A percentile compares a stretch with the other conserved stretches of the same genome.
These are phyloP conservation scores for Pristionchus japonicus DNA, from an alignment of 2,888 invertebrate species.

Conservation along the genomic window DNA sequence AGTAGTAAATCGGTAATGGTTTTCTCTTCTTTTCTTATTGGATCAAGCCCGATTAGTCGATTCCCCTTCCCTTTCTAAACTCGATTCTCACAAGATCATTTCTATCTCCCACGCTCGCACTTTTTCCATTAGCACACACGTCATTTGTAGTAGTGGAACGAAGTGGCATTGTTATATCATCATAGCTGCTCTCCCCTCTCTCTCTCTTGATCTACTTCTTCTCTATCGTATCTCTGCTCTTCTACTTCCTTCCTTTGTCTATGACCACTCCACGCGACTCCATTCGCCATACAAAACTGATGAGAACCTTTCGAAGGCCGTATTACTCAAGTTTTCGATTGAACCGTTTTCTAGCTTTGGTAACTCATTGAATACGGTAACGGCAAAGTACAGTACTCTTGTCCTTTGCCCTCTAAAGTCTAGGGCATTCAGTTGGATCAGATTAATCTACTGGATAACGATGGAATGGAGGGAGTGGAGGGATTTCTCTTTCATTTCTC, in stretches of 20 bases:
- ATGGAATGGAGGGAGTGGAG: neutral
- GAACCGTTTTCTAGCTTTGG: neutral
- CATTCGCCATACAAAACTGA: constrained; percentile 32
- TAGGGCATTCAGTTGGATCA: neutral
- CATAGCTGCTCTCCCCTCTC: constrained; percentile 6
- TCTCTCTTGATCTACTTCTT: neutral
- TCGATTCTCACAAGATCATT: neutral
- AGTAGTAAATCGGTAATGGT: neutral
- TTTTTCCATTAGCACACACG: neutral
- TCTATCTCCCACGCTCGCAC: neutral
- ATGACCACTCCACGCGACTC: neutral
- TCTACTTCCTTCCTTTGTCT: constrained; percentile 34
- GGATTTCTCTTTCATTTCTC: neutral
- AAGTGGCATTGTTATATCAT: constrained; percentile 37
- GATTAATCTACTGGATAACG: constrained; percentile 25
- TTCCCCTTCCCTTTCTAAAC: neutral
- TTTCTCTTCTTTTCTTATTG: neutral
- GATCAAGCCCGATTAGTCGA: neutral
- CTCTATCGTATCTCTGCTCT: neutral
- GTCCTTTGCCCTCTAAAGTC: neutral
- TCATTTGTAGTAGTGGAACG: constrained; percentile 41
- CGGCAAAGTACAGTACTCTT: neutral
- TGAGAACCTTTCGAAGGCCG: constrained; percentile 22
- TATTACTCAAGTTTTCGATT: constrained; percentile 9
- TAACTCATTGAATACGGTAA: neutral